Base-by-base conservation (phyloP, 2,888 invertebrate genomes). In the Mythimna ferrago region DNA sequence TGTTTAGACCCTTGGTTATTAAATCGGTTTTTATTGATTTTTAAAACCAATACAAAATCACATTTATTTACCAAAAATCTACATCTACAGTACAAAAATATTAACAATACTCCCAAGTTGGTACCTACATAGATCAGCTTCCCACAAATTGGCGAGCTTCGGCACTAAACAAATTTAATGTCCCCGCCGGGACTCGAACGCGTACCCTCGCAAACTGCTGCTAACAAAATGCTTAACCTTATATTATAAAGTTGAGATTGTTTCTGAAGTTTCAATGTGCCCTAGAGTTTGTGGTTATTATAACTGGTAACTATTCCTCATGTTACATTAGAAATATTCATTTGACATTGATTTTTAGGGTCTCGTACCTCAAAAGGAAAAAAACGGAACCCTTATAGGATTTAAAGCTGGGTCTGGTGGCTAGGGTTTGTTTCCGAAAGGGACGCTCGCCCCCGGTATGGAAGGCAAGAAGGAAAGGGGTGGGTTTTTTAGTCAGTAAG, bases 241-340 rank as follows among this genome's bases (percentile, higher is more conserved):
- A 76, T 76, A 83, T 83, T 79, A 85, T 76, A 78, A 83, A 85
- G 79, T 85, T 85, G 66, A 10, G 62, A 81, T 80, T 81, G 83
- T 81, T 74, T 75, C 62, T 72, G 68, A 72, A 76, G 66, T 75
- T 81, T 57, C 66, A 67, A 58, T 62, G 57, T 21, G 44, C 70
- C 67, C 72, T 16, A 5, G 62, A 54, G 67, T 5, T 41, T 11
- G 10, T 35, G 58, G 44, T 64, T 70, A 61, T 75, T 76, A 61
- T 48, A 65, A 69, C 44, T 57, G 26, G 32, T 26, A 14, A 73
- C 75, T 64, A 66, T 60, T 54, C 44, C 11, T 70, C 51, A 41
- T 7, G 6, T 0, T 16, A 16, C 26, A 53, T 71, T 32, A 3
- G 16, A 58, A 32, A 41, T 41, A n/a, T 11, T 32, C 2, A 4